Conservation (phyloP, 2,797 vertebrate genomes). For the Falco novaeseelandiae region DNA sequence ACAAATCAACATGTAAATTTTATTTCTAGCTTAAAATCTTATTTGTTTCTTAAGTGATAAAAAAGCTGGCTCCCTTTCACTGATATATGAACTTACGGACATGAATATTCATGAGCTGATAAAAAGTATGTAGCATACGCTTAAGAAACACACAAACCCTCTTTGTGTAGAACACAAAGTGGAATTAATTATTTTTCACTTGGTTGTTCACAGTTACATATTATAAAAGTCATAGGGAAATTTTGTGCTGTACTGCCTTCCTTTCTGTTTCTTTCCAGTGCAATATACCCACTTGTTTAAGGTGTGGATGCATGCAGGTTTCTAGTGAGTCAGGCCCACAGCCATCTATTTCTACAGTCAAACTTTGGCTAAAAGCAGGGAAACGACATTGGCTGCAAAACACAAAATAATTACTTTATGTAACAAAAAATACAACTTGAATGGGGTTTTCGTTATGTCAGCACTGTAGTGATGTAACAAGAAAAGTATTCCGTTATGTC, state of each 20-base stretch:
- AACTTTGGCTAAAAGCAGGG: not conserved
- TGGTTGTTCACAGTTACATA: not conserved
- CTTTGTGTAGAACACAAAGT: not conserved
- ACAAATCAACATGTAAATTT: not conserved
- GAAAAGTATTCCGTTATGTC: not conserved
- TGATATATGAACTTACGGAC: constrained; percentile 92
- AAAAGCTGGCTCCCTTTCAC: constrained; percentile 85
- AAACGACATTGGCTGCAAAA: not conserved
- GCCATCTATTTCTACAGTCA: not conserved
- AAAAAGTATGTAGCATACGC: constrained; percentile 79
- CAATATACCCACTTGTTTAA: not conserved
- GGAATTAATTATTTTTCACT: not conserved
- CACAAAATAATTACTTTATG: not conserved
- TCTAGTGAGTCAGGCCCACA: not conserved
- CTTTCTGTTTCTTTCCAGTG: not conserved
- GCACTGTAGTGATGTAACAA: not conserved
- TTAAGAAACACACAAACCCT: not conserved
- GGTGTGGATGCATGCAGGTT: not conserved
- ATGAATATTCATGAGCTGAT: constrained; percentile 94
- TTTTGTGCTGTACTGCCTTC: not conserved
- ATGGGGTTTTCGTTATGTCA: not conserved
- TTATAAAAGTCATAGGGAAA: not conserved
- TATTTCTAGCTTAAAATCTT: constrained; percentile 28
- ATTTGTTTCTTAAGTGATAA: constrained; percentile 82
- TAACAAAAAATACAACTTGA: not conserved